These are phyloP conservation scores for Gymnothorax javanicus DNA, from an alignment of 2,797 vertebrate genomes.

Conservation along the genomic window DNA sequence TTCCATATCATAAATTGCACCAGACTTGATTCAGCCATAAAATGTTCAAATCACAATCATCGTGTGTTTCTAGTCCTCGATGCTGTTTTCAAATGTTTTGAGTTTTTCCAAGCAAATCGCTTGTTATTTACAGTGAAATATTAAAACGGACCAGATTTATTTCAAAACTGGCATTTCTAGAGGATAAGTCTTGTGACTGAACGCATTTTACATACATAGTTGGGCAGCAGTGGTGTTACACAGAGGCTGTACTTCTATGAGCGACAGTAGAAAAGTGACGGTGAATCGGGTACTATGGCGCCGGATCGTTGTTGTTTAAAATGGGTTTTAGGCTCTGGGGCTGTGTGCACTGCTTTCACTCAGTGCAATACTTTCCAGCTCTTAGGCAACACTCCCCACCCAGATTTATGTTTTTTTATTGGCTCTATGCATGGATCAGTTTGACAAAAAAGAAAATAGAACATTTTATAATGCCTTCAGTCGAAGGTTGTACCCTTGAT, in stretches of 20 bases:
- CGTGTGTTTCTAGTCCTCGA: neutral
- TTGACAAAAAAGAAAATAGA: neutral
- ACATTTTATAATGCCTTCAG: neutral
- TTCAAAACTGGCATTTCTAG: neutral
- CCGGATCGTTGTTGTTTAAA: neutral
- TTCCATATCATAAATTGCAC: neutral
- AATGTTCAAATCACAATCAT: neutral
- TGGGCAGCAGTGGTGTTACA: neutral
- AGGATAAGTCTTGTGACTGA: neutral
- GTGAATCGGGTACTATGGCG: conserved; percentile 6
- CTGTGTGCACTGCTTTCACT: neutral
- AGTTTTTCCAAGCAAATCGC: neutral
- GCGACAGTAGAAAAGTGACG: neutral
- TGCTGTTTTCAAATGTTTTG: neutral
- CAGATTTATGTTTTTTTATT: neutral
- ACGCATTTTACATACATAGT: neutral
- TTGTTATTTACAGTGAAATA: neutral
- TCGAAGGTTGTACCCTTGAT: neutral
- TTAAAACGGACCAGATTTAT: neutral
- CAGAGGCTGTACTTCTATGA: neutral
- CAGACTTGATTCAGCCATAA: neutral
- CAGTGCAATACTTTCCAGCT: neutral
- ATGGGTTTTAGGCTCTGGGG: neutral
- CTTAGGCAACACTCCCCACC: neutral
- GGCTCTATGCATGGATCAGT: neutral